phyloP scores from a whole-genome alignment of 2,888 invertebrate genomes.

The Eustalomyia histrio region DNA sequence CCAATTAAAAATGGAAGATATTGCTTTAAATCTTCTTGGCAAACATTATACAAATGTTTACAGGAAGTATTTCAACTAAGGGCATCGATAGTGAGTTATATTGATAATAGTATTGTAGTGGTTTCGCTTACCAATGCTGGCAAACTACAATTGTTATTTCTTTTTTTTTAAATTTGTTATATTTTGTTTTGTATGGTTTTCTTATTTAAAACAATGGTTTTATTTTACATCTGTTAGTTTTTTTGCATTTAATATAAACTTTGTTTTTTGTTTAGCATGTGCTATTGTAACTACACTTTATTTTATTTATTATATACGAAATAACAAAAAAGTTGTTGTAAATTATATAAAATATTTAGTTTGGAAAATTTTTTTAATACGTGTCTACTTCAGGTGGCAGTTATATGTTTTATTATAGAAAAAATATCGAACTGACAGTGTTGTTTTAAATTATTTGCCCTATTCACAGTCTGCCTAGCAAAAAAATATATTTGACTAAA shows the following conservation, averaged over 20 bases:
- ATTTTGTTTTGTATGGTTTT: conserved; percentile 7
- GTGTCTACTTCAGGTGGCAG: conserved; percentile 49
- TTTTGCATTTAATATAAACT: conserved; percentile 49
- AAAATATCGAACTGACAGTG: neutral
- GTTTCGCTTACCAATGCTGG: too few species aligned
- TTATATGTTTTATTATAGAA: neutral
- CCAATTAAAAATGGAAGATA: too few species aligned
- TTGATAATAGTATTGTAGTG: too few species aligned
- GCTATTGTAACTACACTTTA: conserved; percentile 8
- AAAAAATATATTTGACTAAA: too few species aligned
- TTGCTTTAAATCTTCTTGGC: too few species aligned
- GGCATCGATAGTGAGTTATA: too few species aligned
- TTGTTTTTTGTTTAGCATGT: conserved; percentile 36
- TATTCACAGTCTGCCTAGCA: too few species aligned
- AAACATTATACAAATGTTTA: too few species aligned
- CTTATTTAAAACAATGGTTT: conserved; percentile 10
- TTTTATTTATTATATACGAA: neutral
- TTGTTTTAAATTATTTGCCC: neutral
- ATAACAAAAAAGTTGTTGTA: neutral
- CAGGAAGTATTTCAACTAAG: too few species aligned
- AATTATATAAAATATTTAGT: neutral
- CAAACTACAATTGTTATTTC: too few species aligned
- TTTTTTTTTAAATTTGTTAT: conserved; percentile 2
- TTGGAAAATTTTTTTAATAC: conserved; percentile 46
- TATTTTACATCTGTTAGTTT: neutral